Evolutionary conservation across 2,797 vertebrate genomes (phyloP).

Genomic region (Microctenopoma stevenorrisi): DNA sequence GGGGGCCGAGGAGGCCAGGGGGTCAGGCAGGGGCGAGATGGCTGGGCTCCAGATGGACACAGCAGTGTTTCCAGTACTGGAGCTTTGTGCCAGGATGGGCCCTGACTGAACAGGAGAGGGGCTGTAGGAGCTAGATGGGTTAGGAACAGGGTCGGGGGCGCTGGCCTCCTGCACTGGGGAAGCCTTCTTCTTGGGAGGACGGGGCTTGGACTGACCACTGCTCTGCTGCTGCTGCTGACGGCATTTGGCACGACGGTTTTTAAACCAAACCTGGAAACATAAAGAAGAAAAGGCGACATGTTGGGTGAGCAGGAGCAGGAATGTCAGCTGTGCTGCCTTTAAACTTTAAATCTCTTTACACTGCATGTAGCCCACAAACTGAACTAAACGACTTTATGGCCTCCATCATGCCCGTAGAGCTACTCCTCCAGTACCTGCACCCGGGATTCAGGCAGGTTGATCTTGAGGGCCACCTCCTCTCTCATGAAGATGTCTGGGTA

Average conservation of each 20-base stretch:
- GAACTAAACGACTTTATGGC: neutral
- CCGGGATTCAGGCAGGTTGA: slow-evolving; percentile 96
- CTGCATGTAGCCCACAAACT: neutral
- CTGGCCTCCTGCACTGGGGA: slow-evolving; percentile 82
- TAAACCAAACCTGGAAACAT: slow-evolving; percentile 88
- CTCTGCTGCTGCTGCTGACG: slow-evolving; percentile 92
- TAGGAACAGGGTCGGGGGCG: slow-evolving; percentile 78
- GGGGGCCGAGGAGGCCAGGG: slow-evolving; percentile 82
- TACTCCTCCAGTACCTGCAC: slow-evolving; percentile 88
- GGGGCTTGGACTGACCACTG: slow-evolving; percentile 87
- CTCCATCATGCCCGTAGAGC: slow-evolving; percentile 16
- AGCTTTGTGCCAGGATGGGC: slow-evolving; percentile 74
- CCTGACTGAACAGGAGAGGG: slow-evolving; percentile 72
- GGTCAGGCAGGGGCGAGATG: slow-evolving; percentile 88
- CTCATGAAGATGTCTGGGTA: slow-evolving; percentile 99
- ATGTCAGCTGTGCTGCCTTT: neutral
- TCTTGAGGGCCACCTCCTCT: slow-evolving; percentile 97
- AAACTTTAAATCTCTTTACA: neutral
- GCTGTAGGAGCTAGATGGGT: slow-evolving; percentile 75
- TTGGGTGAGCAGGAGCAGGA: neutral
- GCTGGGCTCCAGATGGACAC: slow-evolving; percentile 93
- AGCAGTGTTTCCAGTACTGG: slow-evolving; percentile 77
- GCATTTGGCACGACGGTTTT: slow-evolving; percentile 93
- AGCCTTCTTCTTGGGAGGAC: slow-evolving; percentile 89
- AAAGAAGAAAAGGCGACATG: neutral